These are phyloP conservation scores for Eristalinus aeneus DNA, from an alignment of 2,888 invertebrate species.

Conservation along the genomic window DNA sequence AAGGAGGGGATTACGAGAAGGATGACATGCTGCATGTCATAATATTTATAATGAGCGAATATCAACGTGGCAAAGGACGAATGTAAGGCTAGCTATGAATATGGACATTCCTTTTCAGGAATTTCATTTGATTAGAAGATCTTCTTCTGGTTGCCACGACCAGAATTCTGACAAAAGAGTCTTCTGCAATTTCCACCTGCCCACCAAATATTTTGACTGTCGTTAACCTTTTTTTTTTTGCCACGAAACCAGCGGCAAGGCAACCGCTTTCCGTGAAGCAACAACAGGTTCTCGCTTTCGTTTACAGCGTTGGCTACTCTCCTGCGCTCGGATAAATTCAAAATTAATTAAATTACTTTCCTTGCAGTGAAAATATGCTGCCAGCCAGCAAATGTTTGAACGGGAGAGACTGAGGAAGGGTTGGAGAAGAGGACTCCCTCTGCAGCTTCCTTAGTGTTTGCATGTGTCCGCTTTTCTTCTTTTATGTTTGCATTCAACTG, in stretches of 20 bases:
- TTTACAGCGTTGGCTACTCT: constrained; percentile 2
- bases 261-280: not conserved
- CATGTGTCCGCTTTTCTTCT: not conserved
- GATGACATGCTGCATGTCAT: too few species aligned
- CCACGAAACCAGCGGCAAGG: not conserved
- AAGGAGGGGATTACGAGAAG: too few species aligned
- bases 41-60: too few species aligned
- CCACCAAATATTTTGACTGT: not conserved
- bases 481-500: not conserved
- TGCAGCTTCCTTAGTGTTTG: constrained; percentile 20
- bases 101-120: too few species aligned
- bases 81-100: too few species aligned
- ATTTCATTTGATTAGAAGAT: too few species aligned
- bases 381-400: not conserved
- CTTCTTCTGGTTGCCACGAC: too few species aligned
- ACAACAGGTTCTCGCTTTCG: not conserved
- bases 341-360: constrained; percentile 41
- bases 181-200: not conserved
- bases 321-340: constrained; percentile 17
- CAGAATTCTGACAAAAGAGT: not conserved
- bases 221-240: not conserved
- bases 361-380: constrained; percentile 20
- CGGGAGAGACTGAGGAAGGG: not conserved
- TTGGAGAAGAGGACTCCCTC: not conserved
- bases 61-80: too few species aligned